Base-by-base conservation (phyloP, 1,140 invertebrate genomes). In the Telenomus remus region DNA sequence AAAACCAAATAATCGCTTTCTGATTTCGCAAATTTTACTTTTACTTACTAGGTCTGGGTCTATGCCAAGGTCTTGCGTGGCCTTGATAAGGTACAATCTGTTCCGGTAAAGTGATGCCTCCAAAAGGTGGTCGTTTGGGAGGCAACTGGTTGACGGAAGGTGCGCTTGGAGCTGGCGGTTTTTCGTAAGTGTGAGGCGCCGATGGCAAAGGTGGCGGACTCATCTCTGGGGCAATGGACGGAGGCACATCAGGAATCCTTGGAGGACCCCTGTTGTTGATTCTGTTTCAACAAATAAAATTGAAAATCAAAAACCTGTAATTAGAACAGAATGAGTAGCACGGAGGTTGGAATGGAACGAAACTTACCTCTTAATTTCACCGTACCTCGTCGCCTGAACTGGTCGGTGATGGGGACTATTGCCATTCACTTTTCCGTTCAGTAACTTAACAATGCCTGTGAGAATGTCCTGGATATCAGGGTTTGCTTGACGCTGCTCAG, bases 381-480 rank as follows among this genome's bases (percentile, higher is more conserved):
- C 43, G 7, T 80, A 86, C 86, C 86, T 86, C 0, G 85, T 85
- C 0, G 83, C 79, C 75, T 87, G 84, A 19, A 86, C 73, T 0
- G 91, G 92, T 59, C 88, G 70, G 1, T 89, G 90, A 16, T 89
- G 86, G n/a, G 86, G 87, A 0, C 91, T 91, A 78, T 94, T 94
- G 0, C 92, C 93, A 77, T 95, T 95, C 0, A 95, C 94, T 77
- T 96, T 96, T 0, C 95, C 95, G 78, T 96, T 96, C 0, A 97
- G 86, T 0, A 97, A 84, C 83, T 96, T 96, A 0, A 97, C 95
- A 37, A 97, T 94, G 9, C 95, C 95, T 6, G 95, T 95, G 50
- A 97, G 95, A 10, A 97, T 96, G 80, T 96, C 95, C 84, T 96
- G 94, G 55, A 96, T 95, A 83, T 96, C 95, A 13, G 94, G 93